A percentile compares a stretch with the other conserved stretches of the same genome.
phyloP scores from a whole-genome alignment of 2,113 vertebrate genomes.

The Xenopus borealis region DNA sequence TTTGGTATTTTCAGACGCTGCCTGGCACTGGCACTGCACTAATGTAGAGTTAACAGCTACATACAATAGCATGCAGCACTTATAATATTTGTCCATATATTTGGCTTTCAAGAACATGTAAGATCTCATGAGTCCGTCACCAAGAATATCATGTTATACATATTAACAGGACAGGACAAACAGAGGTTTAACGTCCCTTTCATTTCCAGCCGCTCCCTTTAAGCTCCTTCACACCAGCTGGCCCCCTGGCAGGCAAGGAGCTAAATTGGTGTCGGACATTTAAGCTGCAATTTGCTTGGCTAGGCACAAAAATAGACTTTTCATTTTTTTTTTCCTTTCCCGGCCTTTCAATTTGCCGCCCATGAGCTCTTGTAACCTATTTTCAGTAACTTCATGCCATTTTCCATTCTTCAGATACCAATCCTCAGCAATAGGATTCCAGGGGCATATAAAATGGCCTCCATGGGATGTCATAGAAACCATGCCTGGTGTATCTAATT shows the following conservation, averaged over 20 bases:
- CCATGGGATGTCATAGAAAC: slow-evolving; percentile 13
- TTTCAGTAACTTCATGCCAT: slow-evolving; percentile 35
- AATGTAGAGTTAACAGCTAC: too few relatives aligned
- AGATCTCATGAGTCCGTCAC: too few relatives aligned
- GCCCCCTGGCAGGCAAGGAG: slow-evolving; percentile 5
- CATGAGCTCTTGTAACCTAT: slow-evolving; percentile 29
- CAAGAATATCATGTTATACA: not conserved
- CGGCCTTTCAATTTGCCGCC: slow-evolving; percentile 26
- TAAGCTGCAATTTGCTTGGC: slow-evolving; percentile 28
- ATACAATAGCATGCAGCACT: too few relatives aligned
- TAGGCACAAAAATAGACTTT: slow-evolving; percentile 30
- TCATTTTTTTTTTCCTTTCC: slow-evolving; percentile 1
- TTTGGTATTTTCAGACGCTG: too few relatives aligned
- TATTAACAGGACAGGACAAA: not conserved
- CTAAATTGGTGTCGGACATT: slow-evolving; percentile 22
- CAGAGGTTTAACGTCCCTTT: not conserved
- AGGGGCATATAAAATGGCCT: slow-evolving; percentile 27
- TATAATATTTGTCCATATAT: too few relatives aligned
- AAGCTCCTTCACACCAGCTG: slow-evolving; percentile 5
- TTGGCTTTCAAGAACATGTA: too few relatives aligned
- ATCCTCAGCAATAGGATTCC: slow-evolving; percentile 25
- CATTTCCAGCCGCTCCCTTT: not conserved
- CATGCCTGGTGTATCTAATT: not conserved
- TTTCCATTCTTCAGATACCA: slow-evolving; percentile 43
- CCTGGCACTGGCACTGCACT: too few relatives aligned